Base-by-base conservation (phyloP, 1,140 invertebrate genomes). In the Micrasema longulum region DNA sequence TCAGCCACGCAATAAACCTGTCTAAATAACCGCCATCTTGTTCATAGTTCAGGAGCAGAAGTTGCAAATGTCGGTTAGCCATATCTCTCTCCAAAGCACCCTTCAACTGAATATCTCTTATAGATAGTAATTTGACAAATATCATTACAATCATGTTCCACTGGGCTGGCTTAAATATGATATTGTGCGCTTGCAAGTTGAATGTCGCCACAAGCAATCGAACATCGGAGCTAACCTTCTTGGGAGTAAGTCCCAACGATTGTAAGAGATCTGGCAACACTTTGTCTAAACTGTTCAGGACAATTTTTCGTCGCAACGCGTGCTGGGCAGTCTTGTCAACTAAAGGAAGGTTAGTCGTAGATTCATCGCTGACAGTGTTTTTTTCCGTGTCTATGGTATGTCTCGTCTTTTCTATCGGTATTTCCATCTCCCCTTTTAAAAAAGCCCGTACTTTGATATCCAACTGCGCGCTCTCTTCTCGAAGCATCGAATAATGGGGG, bases 361-460 rank as follows among this genome's bases (percentile, higher is more conserved):
- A 75, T 41, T 80, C 77, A 22, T 82, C 79, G n/a, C n/a, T n/a
- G n/a, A n/a, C n/a, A n/a, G n/a, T n/a, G 65, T 69, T 66, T 74
- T 74, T 11, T 73, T 76, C 74, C 20, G 63, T 72, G 52, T 77
- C 67, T 62, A 77, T 77, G 23, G 75, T 75, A 14, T 71, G 68
- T 57, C 79, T 77, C 14, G 31, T 70, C 43, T 76, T 35, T 41
- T 79, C 55, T 72, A 69, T 83, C 75, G 78, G 80, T 76, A 83
- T 80, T 22, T 77, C 78, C 14, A 77, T 82, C 45, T 79, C 78
- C n/a, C 83, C 83, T 65, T 81, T 74, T 63, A 80, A 86, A 77
- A 85, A 89, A 20, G 87, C 83, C 78, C 83, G 85, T 0, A 89
- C 86, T 82, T 88, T 88, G 7, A 88, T 71, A 57, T 87, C 81